Evolutionary conservation across 2,888 invertebrate genomes (phyloP).

Genomic region (Brachyptera putata): DNA sequence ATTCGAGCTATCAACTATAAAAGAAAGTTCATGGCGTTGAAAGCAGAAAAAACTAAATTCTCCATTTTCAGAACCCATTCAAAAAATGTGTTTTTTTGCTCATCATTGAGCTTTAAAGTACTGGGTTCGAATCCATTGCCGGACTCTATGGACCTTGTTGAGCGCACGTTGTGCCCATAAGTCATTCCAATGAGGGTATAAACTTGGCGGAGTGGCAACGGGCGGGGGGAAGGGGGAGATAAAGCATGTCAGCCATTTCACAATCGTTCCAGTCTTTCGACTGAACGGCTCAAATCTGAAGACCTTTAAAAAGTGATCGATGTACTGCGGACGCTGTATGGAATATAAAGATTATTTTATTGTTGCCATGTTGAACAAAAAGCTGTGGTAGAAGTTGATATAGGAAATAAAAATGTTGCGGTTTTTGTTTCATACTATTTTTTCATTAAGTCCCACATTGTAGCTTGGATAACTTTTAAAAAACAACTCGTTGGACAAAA

Average conservation of each 20-base stretch:
- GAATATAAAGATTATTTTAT: background rate
- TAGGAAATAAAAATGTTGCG: background rate
- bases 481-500: too few species aligned
- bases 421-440: background rate
- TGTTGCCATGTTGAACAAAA: background rate
- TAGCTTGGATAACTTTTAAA: too few species aligned
- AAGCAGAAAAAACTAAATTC: constrained; percentile 14
- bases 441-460: too few species aligned
- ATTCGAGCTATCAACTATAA: too few species aligned
- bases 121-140: background rate
- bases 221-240: background rate
- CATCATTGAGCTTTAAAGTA: background rate
- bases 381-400: background rate
- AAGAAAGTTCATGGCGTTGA: too few species aligned
- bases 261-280: background rate
- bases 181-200: background rate
- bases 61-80: too few species aligned
- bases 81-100: constrained; percentile 5
- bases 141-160: background rate
- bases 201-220: background rate
- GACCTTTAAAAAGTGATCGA: constrained; percentile 8
- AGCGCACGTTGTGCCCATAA: background rate
- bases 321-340: background rate
- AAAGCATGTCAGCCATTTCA: background rate
- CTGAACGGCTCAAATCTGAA: background rate